Base-by-base conservation (phyloP, 2,888 invertebrate genomes). In the Cerceris ruficornis region DNA sequence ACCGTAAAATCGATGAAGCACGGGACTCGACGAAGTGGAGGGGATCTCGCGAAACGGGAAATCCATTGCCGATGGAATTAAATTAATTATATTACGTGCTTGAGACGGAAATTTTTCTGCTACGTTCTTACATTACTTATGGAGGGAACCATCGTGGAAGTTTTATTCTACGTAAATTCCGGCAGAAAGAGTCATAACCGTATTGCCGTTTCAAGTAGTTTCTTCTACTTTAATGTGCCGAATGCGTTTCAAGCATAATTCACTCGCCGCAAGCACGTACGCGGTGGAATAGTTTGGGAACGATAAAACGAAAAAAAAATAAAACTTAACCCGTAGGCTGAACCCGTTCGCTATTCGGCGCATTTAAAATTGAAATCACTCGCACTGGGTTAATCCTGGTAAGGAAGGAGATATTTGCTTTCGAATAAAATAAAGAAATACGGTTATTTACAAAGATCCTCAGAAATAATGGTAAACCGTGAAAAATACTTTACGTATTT, bases 151-250 rank as follows among this genome's bases (percentile, higher is more conserved):
- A 13, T 50, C 9, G 50, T 2, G 50, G n/a, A n/a, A 50, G n/a
- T n/a, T 50, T 50, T n/a, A 50, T 50, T 50, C 11, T 50, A 11
- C 50, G 5, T n/a, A 50, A 50, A n/a, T 50, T 50, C 50, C 11
- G 50, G 50, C 1, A 50, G n/a, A n/a, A n/a, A 50, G 50, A 11
- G 13, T 50, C 50, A 13, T 50, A 7, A 50, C 9, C n/a, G n/a
- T 50, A 50, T n/a, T n/a, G n/a, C 6, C n/a, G 50, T 50, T 50
- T 50, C 9, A 50, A 13, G 11, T n/a, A 50, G n/a, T 11, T 50
- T 50, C n/a, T 13, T 50, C 50, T n/a, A n/a, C 50, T 50, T 50
- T 50, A 50, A 50, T n/a, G 50, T n/a, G n/a, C 50, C n/a, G 11
- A 50, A 50, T n/a, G 50, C 11, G 50, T 50, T n/a, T 50, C 9